These are phyloP conservation scores for Alethe diademata DNA, from an alignment of 2,113 vertebrate genomes.

Conservation along the genomic window DNA sequence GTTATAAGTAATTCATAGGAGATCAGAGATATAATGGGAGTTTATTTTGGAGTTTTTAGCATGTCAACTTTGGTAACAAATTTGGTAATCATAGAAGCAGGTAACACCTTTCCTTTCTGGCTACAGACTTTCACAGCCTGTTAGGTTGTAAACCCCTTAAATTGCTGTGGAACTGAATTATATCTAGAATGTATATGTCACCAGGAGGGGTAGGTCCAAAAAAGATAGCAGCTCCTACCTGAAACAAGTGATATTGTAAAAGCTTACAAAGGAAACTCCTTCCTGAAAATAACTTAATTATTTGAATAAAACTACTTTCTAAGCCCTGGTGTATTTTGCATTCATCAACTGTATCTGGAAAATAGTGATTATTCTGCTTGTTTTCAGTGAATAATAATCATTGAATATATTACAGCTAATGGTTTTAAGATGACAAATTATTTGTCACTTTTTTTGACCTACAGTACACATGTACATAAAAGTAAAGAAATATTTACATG, in stretches of 20 bases:
- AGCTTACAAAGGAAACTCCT: background rate
- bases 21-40: background rate
- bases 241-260: background rate
- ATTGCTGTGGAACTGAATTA: background rate
- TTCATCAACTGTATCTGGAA: background rate
- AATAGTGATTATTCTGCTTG: background rate
- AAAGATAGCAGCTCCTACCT: background rate
- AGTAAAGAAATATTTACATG: background rate
- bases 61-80: background rate
- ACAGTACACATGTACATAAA: background rate
- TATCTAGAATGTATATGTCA: background rate
- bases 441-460: background rate
- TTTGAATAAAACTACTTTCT: background rate
- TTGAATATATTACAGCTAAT: background rate
- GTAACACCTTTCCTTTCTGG: background rate
- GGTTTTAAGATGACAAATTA: background rate
- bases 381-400: background rate
- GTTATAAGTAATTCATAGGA: background rate
- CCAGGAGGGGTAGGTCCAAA: background rate
- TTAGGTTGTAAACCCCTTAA: background rate
- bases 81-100: background rate
- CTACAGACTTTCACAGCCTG: background rate
- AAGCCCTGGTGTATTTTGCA: rapidly evolving
- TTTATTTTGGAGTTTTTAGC: background rate
- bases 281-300: background rate